Evolutionary conservation across 2,113 vertebrate genomes (phyloP).

Genomic region (Symphodus melops): DNA sequence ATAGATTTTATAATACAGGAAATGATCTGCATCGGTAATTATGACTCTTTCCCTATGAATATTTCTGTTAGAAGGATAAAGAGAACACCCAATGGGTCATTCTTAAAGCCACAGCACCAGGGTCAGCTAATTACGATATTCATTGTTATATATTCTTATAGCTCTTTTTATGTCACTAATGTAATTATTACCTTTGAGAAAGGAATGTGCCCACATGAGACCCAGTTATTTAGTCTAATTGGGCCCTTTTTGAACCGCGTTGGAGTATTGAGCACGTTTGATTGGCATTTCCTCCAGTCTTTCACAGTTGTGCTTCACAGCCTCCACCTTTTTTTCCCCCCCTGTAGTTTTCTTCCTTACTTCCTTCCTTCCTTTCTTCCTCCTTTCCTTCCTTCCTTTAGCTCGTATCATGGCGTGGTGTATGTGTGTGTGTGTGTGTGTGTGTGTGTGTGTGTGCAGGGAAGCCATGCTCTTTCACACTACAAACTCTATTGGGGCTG

Average conservation of each 20-base stretch:
- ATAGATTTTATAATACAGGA: neutral
- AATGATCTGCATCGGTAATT: neutral
- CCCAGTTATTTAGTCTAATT: neutral
- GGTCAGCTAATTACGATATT: neutral
- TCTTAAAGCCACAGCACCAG: neutral
- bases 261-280: neutral
- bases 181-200: neutral
- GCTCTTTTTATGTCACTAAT: neutral
- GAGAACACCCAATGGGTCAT: neutral
- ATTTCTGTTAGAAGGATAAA: neutral
- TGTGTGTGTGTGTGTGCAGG: neutral
- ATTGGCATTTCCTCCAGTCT: neutral
- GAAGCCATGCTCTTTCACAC: constrained; percentile 31
- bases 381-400: too few species aligned
- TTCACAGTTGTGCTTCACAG: neutral
- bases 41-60: neutral
- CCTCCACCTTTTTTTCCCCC: neutral
- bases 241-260: neutral
- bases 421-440: too few species aligned
- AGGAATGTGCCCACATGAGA: neutral
- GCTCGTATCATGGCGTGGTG: too few species aligned
- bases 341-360: too few species aligned
- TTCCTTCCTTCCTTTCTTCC: too few species aligned
- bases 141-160: neutral
- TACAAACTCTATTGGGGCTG: constrained; percentile 11